Evolutionary conservation across 1,140 invertebrate species (phyloP).

Genomic region (Tribolium madens): DNA sequence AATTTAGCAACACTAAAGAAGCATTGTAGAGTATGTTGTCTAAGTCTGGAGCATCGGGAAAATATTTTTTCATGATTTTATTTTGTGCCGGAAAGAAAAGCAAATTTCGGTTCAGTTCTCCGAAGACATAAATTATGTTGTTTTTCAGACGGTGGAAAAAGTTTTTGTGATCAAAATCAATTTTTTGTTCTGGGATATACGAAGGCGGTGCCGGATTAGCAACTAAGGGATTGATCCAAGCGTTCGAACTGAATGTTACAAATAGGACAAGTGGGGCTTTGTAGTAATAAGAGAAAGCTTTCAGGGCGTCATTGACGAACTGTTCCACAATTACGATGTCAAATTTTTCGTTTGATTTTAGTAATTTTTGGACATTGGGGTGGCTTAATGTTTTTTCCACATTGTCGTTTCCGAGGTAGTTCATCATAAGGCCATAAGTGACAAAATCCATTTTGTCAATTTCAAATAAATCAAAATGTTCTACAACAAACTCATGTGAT

Average conservation of each 20-base stretch:
- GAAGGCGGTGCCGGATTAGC: conserved; percentile 63
- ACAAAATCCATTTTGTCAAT: neutral
- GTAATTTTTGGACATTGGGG: conserved; percentile 35
- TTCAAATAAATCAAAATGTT: neutral
- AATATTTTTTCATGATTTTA: conserved; percentile 63
- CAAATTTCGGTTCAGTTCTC: conserved; percentile 50
- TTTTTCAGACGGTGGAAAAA: conserved; percentile 66
- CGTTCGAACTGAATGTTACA: conserved; percentile 56
- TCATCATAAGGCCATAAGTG: neutral
- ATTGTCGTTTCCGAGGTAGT: neutral
- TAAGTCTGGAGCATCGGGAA: conserved; percentile 66
- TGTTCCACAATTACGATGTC: conserved; percentile 66
- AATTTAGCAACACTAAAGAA: conserved; percentile 70
- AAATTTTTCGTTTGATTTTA: conserved; percentile 61
- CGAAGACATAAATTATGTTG: conserved; percentile 48
- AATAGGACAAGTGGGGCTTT: conserved; percentile 65
- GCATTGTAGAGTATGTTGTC: conserved; percentile 67
- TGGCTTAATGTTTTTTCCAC: conserved; percentile 31
- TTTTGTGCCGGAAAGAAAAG: conserved; percentile 61
- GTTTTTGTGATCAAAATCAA: conserved; percentile 57
- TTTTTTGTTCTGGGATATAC: conserved; percentile 62
- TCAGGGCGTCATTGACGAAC: conserved; percentile 65
- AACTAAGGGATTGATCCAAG: conserved; percentile 54
- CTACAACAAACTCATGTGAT: neutral
- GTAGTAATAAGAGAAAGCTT: conserved; percentile 63